Evolutionary conservation across 2,888 invertebrate species (phyloP).

Genomic region (Fragum whitleyi): DNA sequence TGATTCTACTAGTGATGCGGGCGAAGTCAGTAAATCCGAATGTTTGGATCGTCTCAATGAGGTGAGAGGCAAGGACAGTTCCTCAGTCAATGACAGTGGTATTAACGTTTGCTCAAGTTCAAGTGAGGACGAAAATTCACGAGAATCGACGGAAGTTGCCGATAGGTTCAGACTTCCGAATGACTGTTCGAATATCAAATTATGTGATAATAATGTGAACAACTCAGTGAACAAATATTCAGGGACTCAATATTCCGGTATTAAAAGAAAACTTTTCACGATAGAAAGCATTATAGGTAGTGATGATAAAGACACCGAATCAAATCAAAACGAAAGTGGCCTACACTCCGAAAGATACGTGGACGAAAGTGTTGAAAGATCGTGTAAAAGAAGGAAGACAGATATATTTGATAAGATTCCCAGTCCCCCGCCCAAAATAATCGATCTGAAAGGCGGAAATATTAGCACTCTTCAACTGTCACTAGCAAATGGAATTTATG

Average conservation of each 20-base stretch:
- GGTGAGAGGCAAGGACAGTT: not conserved
- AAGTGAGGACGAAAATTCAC: conserved; percentile 68
- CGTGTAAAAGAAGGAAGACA: conserved; percentile 68
- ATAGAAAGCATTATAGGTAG: conserved; percentile 82
- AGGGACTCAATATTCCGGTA: conserved; percentile 45
- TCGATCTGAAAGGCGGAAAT: conserved; percentile 77
- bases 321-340: conserved; percentile 12
- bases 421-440: conserved; percentile 82
- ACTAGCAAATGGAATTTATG: conserved; percentile 68
- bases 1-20: conserved; percentile 50
- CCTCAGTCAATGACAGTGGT: conserved; percentile 66
- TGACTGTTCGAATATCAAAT: not conserved
- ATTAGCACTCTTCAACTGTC: conserved; percentile 71
- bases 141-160: conserved; percentile 58
- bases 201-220: conserved; percentile 6
- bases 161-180: conserved; percentile 29
- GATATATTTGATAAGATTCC: conserved; percentile 83
- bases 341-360: conserved; percentile 6
- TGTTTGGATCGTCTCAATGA: not conserved
- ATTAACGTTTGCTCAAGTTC: conserved; percentile 67
- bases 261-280: conserved; percentile 72
- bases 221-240: conserved; percentile 13
- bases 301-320: conserved; percentile 32
- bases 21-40: not conserved
- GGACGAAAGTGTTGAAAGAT: conserved; percentile 33